These are phyloP conservation scores for Parnassius smintheus DNA, from an alignment of 2,888 invertebrate genomes.

Conservation along the genomic window DNA sequence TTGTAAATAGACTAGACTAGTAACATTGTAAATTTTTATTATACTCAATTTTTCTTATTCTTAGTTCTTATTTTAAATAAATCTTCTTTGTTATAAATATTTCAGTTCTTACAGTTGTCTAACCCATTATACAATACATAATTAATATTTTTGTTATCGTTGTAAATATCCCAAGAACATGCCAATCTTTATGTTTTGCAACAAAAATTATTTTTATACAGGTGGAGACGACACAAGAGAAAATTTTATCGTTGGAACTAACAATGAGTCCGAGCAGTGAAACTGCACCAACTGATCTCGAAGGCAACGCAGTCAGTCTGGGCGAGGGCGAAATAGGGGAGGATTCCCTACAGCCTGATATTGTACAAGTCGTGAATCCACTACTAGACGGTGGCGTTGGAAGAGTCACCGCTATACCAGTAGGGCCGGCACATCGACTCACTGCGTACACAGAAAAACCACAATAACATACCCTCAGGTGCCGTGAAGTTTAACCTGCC, in stretches of 20 bases:
- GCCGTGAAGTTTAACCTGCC: background rate
- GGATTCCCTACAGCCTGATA: slow-evolving; percentile 77
- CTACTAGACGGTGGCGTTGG: slow-evolving; percentile 73
- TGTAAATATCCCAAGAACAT: too few relatives aligned
- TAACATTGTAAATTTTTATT: background rate
- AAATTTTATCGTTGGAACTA: slow-evolving; percentile 93
- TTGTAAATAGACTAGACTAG: slow-evolving; percentile 8
- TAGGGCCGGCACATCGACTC: slow-evolving; percentile 67
- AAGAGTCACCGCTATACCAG: slow-evolving; percentile 70
- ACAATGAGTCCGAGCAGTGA: slow-evolving; percentile 84
- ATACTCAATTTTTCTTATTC: too few relatives aligned
- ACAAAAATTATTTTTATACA: slow-evolving; percentile 46
- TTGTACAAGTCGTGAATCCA: slow-evolving; percentile 79
- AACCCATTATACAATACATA: too few relatives aligned
- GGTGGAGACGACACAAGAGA: slow-evolving; percentile 95
- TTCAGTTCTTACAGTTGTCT: background rate
- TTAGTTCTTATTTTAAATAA: too few relatives aligned
- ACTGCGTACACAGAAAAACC: slow-evolving; percentile 60
- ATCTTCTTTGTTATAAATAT: background rate
- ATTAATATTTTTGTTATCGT: too few relatives aligned
- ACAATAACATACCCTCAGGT: slow-evolving; percentile 37
- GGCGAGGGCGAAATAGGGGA: slow-evolving; percentile 69
- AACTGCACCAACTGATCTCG: slow-evolving; percentile 72
- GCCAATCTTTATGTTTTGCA: background rate
- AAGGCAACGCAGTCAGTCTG: slow-evolving; percentile 52